Evolutionary conservation across 1,140 invertebrate genomes (phyloP), one percentile per base, ranked within the genome.

Genomic region (Leptopilina clavipes): DNA sequence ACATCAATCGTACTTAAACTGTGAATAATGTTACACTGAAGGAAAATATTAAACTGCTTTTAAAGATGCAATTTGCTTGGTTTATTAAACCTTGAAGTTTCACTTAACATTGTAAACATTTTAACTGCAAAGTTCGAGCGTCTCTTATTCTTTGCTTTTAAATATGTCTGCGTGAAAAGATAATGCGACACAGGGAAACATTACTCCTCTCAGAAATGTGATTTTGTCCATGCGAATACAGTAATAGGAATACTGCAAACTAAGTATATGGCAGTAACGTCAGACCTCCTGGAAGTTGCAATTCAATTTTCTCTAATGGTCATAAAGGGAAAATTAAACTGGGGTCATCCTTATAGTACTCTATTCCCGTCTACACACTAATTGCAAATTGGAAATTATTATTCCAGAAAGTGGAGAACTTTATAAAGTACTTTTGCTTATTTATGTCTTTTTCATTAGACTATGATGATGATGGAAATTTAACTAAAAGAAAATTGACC

Each of bases 251-350:
- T 52, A 65, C 59, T 65, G 25, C 59, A 31, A 65, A 31, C 0
- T 31, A 11, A 65, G 25, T 31, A 25, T 40, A 40, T 40, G 9
- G 37, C 7, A 40, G 37, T 9, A 40, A 65, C 9, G 18, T 10
- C 56, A 25, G 56, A 59, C 22, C 56, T 59, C 56, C 59, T 65
- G 59, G 59, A 65, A 65, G 59, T 65, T 65, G 59, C 59, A 65
- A 65, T 65, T 65, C 59, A 65, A 65, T 65, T 65, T 65, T 7
- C 59, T 65, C 14, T 65, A 65, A 65, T 31, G 25, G 59, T 65
- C 59, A 65, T 65, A 65, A 65, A 65, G 25, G 59, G 22, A 65
- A 65, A 65, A 65, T 65, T 65, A 65, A 65, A 22, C 59, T n/a
- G 11, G 59, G 25, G 59, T 65, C 25, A 22, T 65, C 59, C 25